Conservation (phyloP, 2,113 vertebrate species). For the Apodemus sylvaticus region DNA sequence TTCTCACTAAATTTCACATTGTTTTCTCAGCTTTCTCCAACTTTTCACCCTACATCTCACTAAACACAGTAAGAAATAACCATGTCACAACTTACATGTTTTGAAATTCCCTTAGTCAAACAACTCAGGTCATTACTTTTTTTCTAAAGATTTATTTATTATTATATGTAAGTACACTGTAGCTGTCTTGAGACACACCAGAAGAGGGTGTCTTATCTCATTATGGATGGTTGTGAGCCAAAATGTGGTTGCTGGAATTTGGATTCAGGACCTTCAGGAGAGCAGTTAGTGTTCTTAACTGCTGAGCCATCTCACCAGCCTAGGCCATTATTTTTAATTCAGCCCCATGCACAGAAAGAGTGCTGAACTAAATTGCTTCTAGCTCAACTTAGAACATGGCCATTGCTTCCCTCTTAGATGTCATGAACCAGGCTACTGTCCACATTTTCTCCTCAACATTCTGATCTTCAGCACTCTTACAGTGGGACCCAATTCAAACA, state of each 20-base stretch:
- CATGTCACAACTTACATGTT: not conserved
- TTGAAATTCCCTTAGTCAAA: not conserved
- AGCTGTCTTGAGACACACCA: too few relatives aligned
- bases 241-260: too few relatives aligned
- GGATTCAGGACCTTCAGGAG: too few relatives aligned
- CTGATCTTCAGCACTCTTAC: not conserved
- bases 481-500: not conserved
- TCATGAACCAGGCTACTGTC: not conserved
- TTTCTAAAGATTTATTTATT: not conserved
- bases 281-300: too few relatives aligned
- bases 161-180: too few relatives aligned
- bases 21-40: too few relatives aligned
- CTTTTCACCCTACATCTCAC: not conserved
- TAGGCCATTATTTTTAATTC: not conserved
- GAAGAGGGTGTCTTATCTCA: too few relatives aligned
- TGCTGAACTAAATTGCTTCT: not conserved
- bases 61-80: not conserved
- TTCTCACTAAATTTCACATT: not conserved
- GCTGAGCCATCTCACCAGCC: too few relatives aligned
- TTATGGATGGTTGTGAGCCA: too few relatives aligned
- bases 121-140: not conserved
- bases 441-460: not conserved
- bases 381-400: not conserved
- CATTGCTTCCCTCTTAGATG: not conserved
- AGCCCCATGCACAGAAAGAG: too few relatives aligned